Evolutionary conservation across 2,888 invertebrate species (phyloP), one percentile per base, ranked within the genome.

Genomic region (Bugulina stolonifera): DNA sequence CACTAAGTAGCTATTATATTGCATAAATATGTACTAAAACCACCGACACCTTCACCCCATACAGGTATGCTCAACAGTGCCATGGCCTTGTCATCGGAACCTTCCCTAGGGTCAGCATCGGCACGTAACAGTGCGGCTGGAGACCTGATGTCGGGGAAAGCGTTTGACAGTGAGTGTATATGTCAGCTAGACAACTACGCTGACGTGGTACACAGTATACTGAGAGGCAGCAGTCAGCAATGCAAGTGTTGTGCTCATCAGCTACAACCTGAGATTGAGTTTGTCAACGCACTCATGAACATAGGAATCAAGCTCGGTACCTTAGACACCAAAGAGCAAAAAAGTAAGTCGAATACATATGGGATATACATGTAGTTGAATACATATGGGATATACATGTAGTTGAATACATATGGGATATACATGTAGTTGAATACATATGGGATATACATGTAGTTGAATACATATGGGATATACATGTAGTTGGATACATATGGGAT

Each of bases 151-250:
- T 93, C 96, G 23, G 98, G 97, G 55, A 89, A 93, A 80, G 97
- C 96, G 35, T 98, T 97, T 85, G 96, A 98, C 86, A 96, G 91
- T 84, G 96, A 96, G 75, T 99, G 98, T 87, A 89, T 90, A 76
- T 86, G 86, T 75, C 81, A 80, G 72, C 92, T 92, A 2, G 92
- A 83, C 89, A 89, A 80, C 90, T 90, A 84, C n/a, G 71, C 43
- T 14, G 54, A 34, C 2, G 23, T 35, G 23, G 18, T 58, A 23
- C n/a, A 35, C 57, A 34, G 43, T 29, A 71, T 32, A 23, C 32
- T 43, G 32, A 43, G 27, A 2, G 69, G 69, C 29, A 35, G 55
- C 25, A 34, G 43, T 18, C 55, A 35, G 25, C 27, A 18, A 18
- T 73, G 73, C 54, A 29, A 34, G 14, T 73, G 73, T 43, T 52